Base-by-base conservation (phyloP, 2,888 invertebrate genomes). In the Macrostomum cliftonense region DNA sequence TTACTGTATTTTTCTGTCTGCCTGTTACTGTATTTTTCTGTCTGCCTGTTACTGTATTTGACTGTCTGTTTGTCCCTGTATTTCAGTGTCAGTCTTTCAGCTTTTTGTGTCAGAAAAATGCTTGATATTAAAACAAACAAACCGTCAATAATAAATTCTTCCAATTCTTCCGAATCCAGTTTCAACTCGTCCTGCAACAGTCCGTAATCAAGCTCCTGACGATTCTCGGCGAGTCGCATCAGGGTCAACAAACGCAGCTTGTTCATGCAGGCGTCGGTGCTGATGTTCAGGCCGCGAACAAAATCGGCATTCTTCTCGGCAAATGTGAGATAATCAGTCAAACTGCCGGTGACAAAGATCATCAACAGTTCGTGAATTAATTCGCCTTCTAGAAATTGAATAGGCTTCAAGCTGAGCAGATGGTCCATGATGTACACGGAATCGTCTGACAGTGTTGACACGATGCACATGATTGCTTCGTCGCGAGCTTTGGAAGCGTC, bases 181-280 rank as follows among this genome's bases (percentile, higher is more conserved):
- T 88, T 83, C 52, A 97, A 73, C 68, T 93, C 89, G 46, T 79
- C 77, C 61, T 83, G 81, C 54, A 97, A 80, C 16, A 81, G 79
- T 55, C 83, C 82, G 67, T 91, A 93, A n/a, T 80, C 76, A 71
- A 97, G 82, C 73, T 93, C 91, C 20, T 85, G 81, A 64, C 81
- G 81, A 48, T 79, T 80, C 70, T 97, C 95, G 2, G 93, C 91
- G 74, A 97, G 77, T 67, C 91, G 89, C 86, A 97, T 93, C 66
- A 97, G 88, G 0, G 93, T 86, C 48, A 97, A 69, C 60, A 95
- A 75, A 54, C 93, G 78, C 88, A 97, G 95, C 72, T 97, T 97
- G 64, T 87, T 83, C 72, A 89, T 14, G 51, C 50, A 50, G 11
- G 37, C 12, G 14, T 51, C 49, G 28, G 49, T 37, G 13, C 20